Evolutionary conservation across 2,797 vertebrate species (phyloP), one percentile per base, ranked within the genome.

Genomic region (Ammospiza maritima): DNA sequence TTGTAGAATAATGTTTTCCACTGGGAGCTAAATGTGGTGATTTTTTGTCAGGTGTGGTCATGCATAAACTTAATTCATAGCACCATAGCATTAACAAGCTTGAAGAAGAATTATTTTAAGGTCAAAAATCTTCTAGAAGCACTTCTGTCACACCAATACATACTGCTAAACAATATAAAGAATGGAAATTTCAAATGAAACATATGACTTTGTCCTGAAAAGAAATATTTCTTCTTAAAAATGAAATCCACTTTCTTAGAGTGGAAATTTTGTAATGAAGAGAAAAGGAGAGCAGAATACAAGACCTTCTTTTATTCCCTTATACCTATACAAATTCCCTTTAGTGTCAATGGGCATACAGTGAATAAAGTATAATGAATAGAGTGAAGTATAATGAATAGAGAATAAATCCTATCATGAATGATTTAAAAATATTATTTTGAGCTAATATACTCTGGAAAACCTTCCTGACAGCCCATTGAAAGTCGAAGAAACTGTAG

Each of bases 391-490:
- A n/a, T 54, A 92, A 86, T 70, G n/a, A 77, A 57, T 44, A 77
- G 27, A 65, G 62, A 92, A 83, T 71, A 92, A 91, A 85, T 77
- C 14, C 14, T 58, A 81, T 20, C 14, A 36, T 40, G 61, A 80
- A 34, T 20, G 38, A 84, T 47, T 88, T 27, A 9, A 88, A 96
- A 92, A 57, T 56, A 69, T 40, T 93, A 48, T 71, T 93, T 87
- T 67, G 38, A 77, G 34, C 21, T 87, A 83, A 85, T 86, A 75
- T 25, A 51, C 27, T 58, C 25, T 62, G 30, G 34, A 83, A 88
- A 77, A 51, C 61, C 47, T 78, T 81, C 16, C 38, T 78, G 38
- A 13, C 13, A 89, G 16, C 7, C 47, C 78, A 81, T 81, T 44
- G 60, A 19, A 89, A 83, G 40, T 48, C 29, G 22, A 88, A 27